These are phyloP conservation scores for Passer montanus DNA, from an alignment of 2,113 vertebrate genomes.

Conservation along the genomic window DNA sequence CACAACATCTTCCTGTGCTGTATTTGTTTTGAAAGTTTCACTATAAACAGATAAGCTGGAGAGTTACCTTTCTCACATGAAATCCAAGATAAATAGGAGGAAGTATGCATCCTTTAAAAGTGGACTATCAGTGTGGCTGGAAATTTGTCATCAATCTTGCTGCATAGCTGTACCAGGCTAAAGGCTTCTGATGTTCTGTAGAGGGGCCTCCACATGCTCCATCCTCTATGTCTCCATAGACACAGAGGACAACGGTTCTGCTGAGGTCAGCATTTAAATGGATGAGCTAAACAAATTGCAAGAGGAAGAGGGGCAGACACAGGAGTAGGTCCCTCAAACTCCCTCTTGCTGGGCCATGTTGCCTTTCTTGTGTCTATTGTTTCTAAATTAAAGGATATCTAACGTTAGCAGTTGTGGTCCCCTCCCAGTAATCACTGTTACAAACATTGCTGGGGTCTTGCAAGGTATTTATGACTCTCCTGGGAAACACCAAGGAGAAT, in stretches of 20 bases:
- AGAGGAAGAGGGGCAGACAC: neutral
- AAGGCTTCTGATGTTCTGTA: neutral
- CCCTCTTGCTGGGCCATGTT: neutral
- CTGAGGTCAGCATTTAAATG: neutral
- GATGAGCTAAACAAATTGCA: neutral
- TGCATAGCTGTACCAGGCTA: neutral
- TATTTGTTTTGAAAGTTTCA: constrained; percentile 22
- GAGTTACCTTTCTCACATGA: neutral
- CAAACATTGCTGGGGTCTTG: neutral
- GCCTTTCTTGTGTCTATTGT: constrained; percentile 27
- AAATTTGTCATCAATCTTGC: neutral
- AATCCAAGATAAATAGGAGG: neutral
- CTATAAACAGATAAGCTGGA: neutral
- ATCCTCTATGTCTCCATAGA: neutral
- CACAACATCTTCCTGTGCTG: constrained; percentile 11
- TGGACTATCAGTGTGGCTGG: neutral
- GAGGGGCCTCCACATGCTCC: neutral
- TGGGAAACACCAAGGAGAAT: constrained; percentile 9
- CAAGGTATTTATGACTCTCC: constrained; percentile 16
- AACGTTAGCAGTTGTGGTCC: constrained; percentile 17
- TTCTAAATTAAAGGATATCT: constrained; percentile 27
- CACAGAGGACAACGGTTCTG: neutral
- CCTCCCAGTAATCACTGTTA: neutral
- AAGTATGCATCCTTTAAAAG: neutral
- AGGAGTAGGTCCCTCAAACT: neutral